These are phyloP conservation scores for Myotis myotis DNA, from an alignment of 2,797 vertebrate species.

Conservation along the genomic window DNA sequence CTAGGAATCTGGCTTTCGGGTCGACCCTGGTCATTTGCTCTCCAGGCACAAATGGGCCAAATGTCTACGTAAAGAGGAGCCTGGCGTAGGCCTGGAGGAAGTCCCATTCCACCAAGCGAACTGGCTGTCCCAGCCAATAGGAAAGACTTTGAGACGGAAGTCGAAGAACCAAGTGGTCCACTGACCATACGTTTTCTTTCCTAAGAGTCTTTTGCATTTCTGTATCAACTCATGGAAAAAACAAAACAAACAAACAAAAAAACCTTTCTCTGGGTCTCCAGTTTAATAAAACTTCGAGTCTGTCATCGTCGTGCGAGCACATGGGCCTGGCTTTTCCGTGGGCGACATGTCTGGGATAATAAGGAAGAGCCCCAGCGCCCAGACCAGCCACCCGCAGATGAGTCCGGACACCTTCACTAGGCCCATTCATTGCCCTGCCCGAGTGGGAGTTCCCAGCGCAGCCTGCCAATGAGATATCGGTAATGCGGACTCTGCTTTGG, in stretches of 20 bases:
- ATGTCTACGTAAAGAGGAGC: conserved; percentile 35
- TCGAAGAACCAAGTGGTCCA: background rate
- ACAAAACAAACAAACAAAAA: background rate
- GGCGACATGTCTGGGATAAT: conserved; percentile 78
- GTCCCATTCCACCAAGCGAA: background rate
- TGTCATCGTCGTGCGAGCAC: conserved; percentile 52
- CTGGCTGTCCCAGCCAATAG: conserved; percentile 15
- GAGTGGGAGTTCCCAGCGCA: conserved; percentile 78
- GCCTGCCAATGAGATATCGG: conserved; percentile 84
- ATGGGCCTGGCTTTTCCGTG: conserved; percentile 71
- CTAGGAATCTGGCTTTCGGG: background rate
- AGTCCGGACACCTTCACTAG: conserved; percentile 84
- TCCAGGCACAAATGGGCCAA: background rate
- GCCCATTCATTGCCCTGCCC: conserved; percentile 84
- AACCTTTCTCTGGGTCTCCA: conserved; percentile 22
- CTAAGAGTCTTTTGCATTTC: background rate
- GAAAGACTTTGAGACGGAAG: conserved; percentile 52
- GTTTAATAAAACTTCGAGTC: conserved; percentile 58
- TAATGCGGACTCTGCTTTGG: conserved; percentile 83
- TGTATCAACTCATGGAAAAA: background rate
- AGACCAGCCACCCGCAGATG: conserved; percentile 77
- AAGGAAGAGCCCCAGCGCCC: conserved; percentile 70
- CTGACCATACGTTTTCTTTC: conserved; percentile 27
- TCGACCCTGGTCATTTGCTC: conserved; percentile 7
- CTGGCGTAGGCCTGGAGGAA: background rate